Percentiles rank a stretch among this genome's conserved stretches.
Evolutionary conservation across 2,888 invertebrate genomes (phyloP).

Genomic region (Andrena haemorrhoa): DNA sequence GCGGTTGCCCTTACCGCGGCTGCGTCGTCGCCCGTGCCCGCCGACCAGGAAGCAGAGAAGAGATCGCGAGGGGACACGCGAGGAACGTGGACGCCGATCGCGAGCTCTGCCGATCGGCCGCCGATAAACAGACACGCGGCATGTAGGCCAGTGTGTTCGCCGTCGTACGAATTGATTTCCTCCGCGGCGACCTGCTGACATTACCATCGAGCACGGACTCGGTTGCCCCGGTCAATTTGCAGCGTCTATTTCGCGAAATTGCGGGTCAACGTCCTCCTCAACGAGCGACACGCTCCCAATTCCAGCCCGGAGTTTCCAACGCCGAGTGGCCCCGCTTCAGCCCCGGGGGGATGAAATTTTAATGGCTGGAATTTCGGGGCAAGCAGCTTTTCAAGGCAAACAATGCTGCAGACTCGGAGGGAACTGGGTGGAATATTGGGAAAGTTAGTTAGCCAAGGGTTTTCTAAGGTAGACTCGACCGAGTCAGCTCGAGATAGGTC

Average conservation of each 20-base stretch:
- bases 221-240: slow-evolving; percentile 39
- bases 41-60: slow-evolving; percentile 28
- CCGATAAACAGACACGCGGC: slow-evolving; percentile 55
- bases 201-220: neutral
- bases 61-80: neutral
- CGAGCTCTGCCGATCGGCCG: slow-evolving; percentile 21
- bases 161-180: slow-evolving; percentile 55
- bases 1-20: slow-evolving; percentile 56
- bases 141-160: slow-evolving; percentile 52
- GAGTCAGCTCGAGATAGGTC: slow-evolving; percentile 50
- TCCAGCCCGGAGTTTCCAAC: neutral
- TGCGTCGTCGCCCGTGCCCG: slow-evolving; percentile 45
- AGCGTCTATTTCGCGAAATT: slow-evolving; percentile 29
- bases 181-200: slow-evolving; percentile 32
- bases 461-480: neutral
- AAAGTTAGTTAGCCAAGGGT: too few species aligned
- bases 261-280: slow-evolving; percentile 1
- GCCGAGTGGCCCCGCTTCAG: neutral
- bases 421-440: too few species aligned
- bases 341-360: too few species aligned
- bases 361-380: too few species aligned
- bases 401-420: too few species aligned
- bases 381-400: too few species aligned
- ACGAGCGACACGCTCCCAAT: neutral
- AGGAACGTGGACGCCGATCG: slow-evolving; percentile 11